Evolutionary conservation across 2,797 vertebrate species (phyloP).

Genomic region (Sebastes diaconus): DNA sequence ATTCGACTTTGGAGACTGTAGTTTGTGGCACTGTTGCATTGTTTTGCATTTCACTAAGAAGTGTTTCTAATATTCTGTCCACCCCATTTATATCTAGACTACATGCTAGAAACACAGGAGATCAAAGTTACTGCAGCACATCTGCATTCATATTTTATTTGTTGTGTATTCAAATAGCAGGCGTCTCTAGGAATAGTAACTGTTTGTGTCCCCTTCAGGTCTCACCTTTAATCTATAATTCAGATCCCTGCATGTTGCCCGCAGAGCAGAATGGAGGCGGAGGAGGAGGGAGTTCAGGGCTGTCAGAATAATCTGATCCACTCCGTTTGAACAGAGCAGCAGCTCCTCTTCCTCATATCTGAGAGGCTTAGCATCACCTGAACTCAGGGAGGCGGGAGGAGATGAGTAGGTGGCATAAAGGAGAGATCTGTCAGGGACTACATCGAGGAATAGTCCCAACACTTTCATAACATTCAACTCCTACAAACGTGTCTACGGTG

Average conservation of each 20-base stretch:
- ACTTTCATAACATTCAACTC: neutral
- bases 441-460: neutral
- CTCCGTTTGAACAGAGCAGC: constrained; percentile 6
- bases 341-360: constrained; percentile 6
- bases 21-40: neutral
- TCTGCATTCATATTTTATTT: constrained; percentile 6
- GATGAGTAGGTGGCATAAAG: neutral
- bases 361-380: constrained; percentile 8
- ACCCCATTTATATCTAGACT: neutral
- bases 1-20: rapidly evolving
- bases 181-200: neutral
- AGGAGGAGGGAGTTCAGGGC: neutral
- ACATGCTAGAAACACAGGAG: neutral
- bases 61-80: neutral
- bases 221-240: constrained; percentile 69
- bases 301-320: constrained; percentile 49
- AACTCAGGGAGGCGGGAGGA: neutral
- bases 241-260: constrained; percentile 30
- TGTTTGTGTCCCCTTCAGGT: constrained; percentile 5
- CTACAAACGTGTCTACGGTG: neutral
- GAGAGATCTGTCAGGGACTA: neutral
- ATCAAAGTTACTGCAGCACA: neutral
- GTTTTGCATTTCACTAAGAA: neutral
- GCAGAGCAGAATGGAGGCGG: neutral
- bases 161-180: neutral